phyloP scores from a whole-genome alignment of 2,797 vertebrate genomes.

The Echiichthys vipera region DNA sequence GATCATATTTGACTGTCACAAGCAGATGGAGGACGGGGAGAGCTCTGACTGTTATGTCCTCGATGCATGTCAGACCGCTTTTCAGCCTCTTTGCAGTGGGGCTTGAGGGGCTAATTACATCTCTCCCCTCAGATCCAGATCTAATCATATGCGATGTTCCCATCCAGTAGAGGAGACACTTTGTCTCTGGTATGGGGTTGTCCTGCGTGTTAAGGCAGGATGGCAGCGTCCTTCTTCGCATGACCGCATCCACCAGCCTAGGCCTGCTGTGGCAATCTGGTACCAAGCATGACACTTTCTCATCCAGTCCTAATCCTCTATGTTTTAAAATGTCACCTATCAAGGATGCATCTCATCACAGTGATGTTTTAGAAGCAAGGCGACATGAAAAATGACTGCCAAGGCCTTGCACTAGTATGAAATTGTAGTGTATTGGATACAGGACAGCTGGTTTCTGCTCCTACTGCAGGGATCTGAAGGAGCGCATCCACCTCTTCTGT shows the following conservation, averaged over 20 bases:
- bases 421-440: constrained; percentile 19
- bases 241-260: constrained; percentile 52
- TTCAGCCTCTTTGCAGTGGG: not conserved
- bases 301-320: constrained; percentile 1
- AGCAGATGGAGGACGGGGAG: not conserved
- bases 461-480: constrained; percentile 63
- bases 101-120: constrained; percentile 3
- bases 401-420: not conserved
- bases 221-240: constrained; percentile 57
- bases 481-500: constrained; percentile 61
- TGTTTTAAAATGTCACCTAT: not conserved
- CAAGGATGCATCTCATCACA: not conserved
- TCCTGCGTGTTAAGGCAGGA: constrained; percentile 41
- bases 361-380: not conserved
- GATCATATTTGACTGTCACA: constrained; percentile 15
- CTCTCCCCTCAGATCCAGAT: constrained; percentile 16
- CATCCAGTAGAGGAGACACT: constrained; percentile 13
- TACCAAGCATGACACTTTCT: constrained; percentile 7
- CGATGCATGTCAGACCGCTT: not conserved
- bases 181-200: constrained; percentile 33
- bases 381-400: constrained; percentile 21
- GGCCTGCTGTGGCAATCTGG: constrained; percentile 43
- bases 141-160: constrained; percentile 19
- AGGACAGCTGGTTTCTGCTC: constrained; percentile 42
- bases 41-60: not conserved